Evolutionary conservation across 1,140 invertebrate genomes (phyloP).

Genomic region (Leptoteleia sp.): DNA sequence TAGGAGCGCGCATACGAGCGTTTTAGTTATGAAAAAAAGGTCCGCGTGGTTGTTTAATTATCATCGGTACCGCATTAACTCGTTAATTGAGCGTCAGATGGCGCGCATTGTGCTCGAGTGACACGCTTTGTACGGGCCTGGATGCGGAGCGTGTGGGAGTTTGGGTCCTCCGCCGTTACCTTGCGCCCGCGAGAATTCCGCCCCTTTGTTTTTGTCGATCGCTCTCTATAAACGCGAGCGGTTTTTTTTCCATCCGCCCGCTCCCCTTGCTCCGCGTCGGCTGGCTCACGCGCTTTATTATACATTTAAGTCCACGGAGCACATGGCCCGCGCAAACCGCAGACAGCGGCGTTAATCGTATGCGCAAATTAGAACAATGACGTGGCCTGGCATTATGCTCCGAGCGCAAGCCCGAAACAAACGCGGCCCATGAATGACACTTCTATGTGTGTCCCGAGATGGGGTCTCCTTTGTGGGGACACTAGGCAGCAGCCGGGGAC

Average conservation of each 20-base stretch:
- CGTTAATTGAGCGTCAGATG: conserved; percentile 82
- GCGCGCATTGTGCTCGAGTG: conserved; percentile 76
- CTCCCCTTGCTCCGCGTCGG: conserved; percentile 30
- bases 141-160: conserved; percentile 67
- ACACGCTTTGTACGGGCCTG: conserved; percentile 77
- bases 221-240: too few species aligned
- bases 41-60: conserved; percentile 80
- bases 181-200: conserved; percentile 62
- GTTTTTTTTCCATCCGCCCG: conserved; percentile 33
- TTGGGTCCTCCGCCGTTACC: conserved; percentile 62
- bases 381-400: conserved; percentile 77
- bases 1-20: conserved; percentile 16
- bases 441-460: conserved; percentile 74
- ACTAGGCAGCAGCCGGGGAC: conserved; percentile 45
- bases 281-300: conserved; percentile 52
- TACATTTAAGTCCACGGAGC: conserved; percentile 57
- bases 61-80: conserved; percentile 80
- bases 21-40: conserved; percentile 64
- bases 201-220: conserved; percentile 50
- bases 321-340: conserved; percentile 67
- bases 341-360: conserved; percentile 79
- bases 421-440: conserved; percentile 75
- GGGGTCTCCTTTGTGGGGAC: conserved; percentile 69
- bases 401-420: conserved; percentile 69
- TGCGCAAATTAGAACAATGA: conserved; percentile 81